Conservation (phyloP, 2,797 vertebrate species). For the Scolopax bukidnonensis region DNA sequence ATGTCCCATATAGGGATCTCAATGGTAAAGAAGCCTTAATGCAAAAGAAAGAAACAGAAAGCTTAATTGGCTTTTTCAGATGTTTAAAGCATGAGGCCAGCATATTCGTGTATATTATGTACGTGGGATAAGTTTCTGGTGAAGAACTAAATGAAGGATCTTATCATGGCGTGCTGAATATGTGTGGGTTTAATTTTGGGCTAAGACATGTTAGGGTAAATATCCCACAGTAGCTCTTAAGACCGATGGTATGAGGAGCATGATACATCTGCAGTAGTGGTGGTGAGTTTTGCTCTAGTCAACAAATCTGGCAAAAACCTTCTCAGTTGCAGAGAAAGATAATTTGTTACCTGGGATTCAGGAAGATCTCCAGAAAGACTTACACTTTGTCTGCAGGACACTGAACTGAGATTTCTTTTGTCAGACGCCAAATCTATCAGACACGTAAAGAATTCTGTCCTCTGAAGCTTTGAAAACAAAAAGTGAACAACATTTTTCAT, state of each 20-base stretch:
- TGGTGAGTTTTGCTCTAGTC: neutral
- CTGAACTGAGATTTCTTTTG: neutral
- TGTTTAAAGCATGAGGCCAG: constrained; percentile 41
- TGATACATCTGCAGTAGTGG: neutral
- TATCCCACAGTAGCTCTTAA: neutral
- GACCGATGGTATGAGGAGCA: neutral
- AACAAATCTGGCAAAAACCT: neutral
- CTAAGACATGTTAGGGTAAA: neutral
- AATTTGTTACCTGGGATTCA: neutral
- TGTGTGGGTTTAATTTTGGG: neutral
- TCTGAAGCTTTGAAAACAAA: neutral
- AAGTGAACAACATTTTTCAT: neutral
- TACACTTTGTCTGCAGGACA: neutral
- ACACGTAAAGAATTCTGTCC: neutral
- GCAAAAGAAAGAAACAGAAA: neutral
- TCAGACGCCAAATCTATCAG: neutral
- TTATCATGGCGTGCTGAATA: neutral
- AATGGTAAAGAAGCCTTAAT: neutral
- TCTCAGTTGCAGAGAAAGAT: neutral
- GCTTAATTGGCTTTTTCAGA: constrained; percentile 39
- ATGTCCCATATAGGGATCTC: neutral
- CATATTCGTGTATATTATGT: neutral
- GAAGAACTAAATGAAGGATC: neutral
- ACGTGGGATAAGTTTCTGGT: neutral
- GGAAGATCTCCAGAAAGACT: neutral